Conservation (phyloP, 64 coral and sea anemone genomes). For the Pachyseris speciosa region DNA sequence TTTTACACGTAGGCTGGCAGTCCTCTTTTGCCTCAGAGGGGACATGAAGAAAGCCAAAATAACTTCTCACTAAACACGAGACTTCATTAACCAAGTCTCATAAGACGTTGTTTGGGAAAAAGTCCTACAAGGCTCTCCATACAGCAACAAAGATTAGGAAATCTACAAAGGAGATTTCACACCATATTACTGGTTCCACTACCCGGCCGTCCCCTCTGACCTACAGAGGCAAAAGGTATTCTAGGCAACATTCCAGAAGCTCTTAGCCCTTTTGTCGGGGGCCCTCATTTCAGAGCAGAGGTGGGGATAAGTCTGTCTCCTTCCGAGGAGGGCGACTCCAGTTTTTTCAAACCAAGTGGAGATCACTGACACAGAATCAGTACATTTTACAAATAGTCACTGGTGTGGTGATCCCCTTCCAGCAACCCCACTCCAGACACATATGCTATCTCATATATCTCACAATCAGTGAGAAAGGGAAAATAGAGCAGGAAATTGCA, state of each 20-base stretch:
- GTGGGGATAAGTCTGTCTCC: neutral
- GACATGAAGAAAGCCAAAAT: slow-evolving; percentile 30
- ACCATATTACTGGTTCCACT: neutral
- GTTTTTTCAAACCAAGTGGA: neutral
- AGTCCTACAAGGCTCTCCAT: slow-evolving; percentile 3
- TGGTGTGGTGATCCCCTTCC: slow-evolving; percentile 18
- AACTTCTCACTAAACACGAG: neutral
- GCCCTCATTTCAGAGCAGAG: slow-evolving; percentile 18
- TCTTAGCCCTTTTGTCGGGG: slow-evolving; percentile 6
- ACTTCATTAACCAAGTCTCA: neutral
- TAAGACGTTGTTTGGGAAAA: slow-evolving; percentile 29
- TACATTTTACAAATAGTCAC: slow-evolving; percentile 16
- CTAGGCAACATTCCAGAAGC: neutral
- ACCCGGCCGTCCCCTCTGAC: neutral
- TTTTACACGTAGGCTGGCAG: neutral
- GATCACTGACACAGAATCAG: slow-evolving; percentile 21
- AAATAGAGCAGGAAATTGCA: slow-evolving; percentile 25
- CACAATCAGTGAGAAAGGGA: slow-evolving; percentile 30
- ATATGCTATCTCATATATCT: neutral
- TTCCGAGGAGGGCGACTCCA: neutral
- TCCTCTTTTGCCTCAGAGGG: neutral
- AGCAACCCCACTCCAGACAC: neutral
- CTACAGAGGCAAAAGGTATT: too few relatives aligned
- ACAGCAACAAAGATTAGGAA: slow-evolving; percentile 30
- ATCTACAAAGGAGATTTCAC: slow-evolving; percentile 17